Conservation (phyloP, 1,140 invertebrate genomes). For the Polyergus mexicanus region DNA sequence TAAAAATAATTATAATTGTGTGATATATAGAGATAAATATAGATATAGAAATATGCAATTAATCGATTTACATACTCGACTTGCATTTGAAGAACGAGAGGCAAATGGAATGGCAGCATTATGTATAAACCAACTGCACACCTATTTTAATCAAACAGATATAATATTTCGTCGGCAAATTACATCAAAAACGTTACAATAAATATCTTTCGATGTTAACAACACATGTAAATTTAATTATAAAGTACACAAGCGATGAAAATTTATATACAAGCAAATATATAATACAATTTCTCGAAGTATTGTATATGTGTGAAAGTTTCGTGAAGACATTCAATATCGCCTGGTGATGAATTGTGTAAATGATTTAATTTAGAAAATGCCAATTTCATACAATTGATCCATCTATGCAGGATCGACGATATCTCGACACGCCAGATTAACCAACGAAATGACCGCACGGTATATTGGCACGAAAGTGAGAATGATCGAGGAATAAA, state of each 20-base stretch:
- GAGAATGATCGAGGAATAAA: constrained; percentile 39
- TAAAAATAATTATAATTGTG: background rate
- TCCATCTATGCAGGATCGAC: constrained; percentile 11
- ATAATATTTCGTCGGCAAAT: constrained; percentile 11
- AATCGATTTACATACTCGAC: constrained; percentile 30
- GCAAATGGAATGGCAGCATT: constrained; percentile 37
- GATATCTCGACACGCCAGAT: constrained; percentile 57
- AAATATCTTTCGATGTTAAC: background rate
- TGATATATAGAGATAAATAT: background rate
- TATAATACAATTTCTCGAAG: background rate
- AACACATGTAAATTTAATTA: background rate
- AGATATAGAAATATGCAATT: background rate
- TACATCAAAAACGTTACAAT: background rate
- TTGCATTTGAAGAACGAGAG: background rate
- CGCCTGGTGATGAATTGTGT: background rate
- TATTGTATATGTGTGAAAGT: background rate
- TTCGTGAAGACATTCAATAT: background rate
- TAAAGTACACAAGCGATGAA: constrained; percentile 10
- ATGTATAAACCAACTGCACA: constrained; percentile 35
- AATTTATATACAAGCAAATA: background rate
- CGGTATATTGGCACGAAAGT: constrained; percentile 14
- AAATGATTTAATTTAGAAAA: constrained; percentile 47
- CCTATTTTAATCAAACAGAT: constrained; percentile 18
- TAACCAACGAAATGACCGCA: constrained; percentile 22
- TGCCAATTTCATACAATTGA: constrained; percentile 29